phyloP scores from a whole-genome alignment of 2,113 vertebrate genomes.

The Hemichromis elongatus region DNA sequence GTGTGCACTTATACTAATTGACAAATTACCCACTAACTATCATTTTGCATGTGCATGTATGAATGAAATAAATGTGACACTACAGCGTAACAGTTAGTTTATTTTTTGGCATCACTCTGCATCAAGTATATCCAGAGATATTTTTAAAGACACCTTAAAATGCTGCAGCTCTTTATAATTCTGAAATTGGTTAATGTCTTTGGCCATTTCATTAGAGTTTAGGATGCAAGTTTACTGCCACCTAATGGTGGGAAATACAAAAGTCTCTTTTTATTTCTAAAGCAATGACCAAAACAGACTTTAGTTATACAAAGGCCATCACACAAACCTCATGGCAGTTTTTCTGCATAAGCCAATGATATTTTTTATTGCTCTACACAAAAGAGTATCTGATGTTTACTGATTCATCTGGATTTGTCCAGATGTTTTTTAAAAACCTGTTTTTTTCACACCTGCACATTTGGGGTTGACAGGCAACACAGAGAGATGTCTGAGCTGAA shows the following conservation, averaged over 20 bases:
- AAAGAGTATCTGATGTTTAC: not conserved
- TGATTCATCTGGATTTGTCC: not conserved
- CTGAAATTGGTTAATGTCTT: not conserved
- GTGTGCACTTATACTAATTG: not conserved
- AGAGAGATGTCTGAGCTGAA: not conserved
- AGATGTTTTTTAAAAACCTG: not conserved
- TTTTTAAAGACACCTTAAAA: not conserved
- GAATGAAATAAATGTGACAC: not conserved
- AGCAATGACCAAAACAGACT: not conserved
- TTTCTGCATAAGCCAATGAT: not conserved
- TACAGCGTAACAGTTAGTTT: not conserved
- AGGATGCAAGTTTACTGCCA: not conserved
- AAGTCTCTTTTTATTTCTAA: not conserved
- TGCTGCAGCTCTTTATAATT: not conserved
- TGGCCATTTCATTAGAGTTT: not conserved
- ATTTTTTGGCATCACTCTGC: not conserved
- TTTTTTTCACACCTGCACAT: not conserved
- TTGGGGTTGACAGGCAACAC: not conserved
- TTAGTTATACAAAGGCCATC: not conserved
- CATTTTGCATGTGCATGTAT: not conserved
- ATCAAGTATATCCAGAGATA: not conserved
- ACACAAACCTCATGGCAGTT: not conserved
- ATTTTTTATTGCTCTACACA: not conserved
- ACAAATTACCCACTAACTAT: not conserved
- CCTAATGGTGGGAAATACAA: slow-evolving; percentile 5